These are phyloP conservation scores for Coelopa pilipes DNA, from an alignment of 2,888 invertebrate species.

Conservation along the genomic window DNA sequence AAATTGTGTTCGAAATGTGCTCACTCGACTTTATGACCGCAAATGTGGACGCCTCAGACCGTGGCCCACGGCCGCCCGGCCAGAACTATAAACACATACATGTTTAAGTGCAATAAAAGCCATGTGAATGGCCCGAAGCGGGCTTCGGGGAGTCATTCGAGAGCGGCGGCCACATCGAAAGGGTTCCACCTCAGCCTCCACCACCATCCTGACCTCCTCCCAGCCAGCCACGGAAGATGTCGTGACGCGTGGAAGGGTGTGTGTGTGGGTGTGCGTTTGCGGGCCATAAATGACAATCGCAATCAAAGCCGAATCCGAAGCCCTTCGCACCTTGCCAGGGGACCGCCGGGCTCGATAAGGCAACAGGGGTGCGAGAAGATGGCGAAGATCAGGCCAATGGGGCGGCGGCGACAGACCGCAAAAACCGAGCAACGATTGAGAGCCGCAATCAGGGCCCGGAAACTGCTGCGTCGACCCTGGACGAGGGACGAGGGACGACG, in stretches of 20 bases:
- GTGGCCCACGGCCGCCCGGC: not conserved
- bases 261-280: not conserved
- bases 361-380: not conserved
- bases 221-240: no score
- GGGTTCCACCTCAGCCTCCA: conserved; percentile 1
- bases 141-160: conserved; percentile 30
- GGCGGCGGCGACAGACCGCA: no score
- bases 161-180: not conserved
- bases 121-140: conserved; percentile 25
- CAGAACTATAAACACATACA: conserved; percentile 28
- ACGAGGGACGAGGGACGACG: no score
- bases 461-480: no score
- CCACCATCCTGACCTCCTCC: not conserved
- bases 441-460: no score
- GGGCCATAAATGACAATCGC: conserved; percentile 29
- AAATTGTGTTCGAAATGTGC: conserved; percentile 17
- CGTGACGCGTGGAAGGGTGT: not conserved
- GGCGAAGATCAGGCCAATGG: no score
- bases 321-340: conserved; percentile 17
- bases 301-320: conserved; percentile 26
- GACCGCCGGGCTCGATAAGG: no score
- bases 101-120: conserved; percentile 29
- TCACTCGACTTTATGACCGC: conserved; percentile 21
- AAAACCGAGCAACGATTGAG: no score
- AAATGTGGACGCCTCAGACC: conserved; percentile 17